Percentiles rank a stretch among this genome's conserved stretches.
phyloP scores from a whole-genome alignment of 2,888 invertebrate species.

The Stratiomys singularior region DNA sequence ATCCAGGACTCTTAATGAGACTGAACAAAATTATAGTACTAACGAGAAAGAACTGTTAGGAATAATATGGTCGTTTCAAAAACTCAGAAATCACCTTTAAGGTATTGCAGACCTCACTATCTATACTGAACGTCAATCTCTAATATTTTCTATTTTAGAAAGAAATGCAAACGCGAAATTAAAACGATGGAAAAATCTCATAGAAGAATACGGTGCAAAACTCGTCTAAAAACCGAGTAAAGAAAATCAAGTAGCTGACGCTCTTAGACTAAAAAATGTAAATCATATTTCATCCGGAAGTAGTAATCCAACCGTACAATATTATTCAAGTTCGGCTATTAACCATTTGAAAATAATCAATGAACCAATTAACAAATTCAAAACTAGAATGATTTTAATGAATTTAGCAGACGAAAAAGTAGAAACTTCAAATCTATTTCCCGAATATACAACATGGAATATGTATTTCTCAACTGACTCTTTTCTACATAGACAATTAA shows the following conservation, averaged over 20 bases:
- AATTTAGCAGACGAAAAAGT: neutral
- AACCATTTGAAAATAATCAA: neutral
- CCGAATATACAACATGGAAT: neutral
- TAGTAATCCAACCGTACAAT: neutral
- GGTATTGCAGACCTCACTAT: slow-evolving; percentile 55
- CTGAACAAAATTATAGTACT: slow-evolving; percentile 56
- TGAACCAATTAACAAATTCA: neutral
- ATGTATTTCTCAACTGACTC: neutral
- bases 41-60: slow-evolving; percentile 61
- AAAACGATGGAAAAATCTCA: slow-evolving; percentile 50
- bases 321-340: neutral
- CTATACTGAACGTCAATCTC: slow-evolving; percentile 51
- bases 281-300: too few species aligned
- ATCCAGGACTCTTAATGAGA: slow-evolving; percentile 56
- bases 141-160: slow-evolving; percentile 52
- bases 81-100: slow-evolving; percentile 60
- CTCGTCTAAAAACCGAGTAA: slow-evolving; percentile 62
- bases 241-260: slow-evolving; percentile 57
- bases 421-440: neutral
- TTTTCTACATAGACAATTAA: neutral
- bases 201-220: slow-evolving; percentile 52
- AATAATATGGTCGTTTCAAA: slow-evolving; percentile 60
- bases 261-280: neutral
- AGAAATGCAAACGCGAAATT: slow-evolving; percentile 51
- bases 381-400: neutral